Percentiles rank a stretch among this genome's conserved stretches.
These are phyloP conservation scores for Proterorhinus semilunaris DNA, from an alignment of 2,113 vertebrate species.

Conservation along the genomic window DNA sequence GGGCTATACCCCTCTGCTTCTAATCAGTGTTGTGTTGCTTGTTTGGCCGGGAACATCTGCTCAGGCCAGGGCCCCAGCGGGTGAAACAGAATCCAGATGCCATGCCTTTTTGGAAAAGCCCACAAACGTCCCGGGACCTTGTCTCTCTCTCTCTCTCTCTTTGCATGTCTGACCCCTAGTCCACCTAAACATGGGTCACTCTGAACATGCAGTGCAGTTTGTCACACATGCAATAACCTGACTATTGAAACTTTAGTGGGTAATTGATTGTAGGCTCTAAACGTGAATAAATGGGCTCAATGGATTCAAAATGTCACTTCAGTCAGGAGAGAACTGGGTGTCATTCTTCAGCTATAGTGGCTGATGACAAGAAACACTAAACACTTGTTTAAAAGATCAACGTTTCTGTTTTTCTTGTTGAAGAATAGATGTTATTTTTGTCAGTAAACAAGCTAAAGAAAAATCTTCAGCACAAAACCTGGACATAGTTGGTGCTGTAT, in stretches of 20 bases:
- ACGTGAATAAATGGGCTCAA: background rate
- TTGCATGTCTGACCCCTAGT: conserved; percentile 27
- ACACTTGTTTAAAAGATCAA: too few species aligned
- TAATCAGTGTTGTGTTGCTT: conserved; percentile 65
- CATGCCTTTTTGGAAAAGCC: conserved; percentile 58
- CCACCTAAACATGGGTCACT: conserved; percentile 15
- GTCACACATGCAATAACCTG: conserved; percentile 6
- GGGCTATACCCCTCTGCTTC: conserved; percentile 59
- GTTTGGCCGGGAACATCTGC: conserved; percentile 67
- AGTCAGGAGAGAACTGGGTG: background rate
- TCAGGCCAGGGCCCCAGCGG: conserved; percentile 44
- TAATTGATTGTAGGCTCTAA: background rate
- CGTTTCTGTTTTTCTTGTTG: too few species aligned
- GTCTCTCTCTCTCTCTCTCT: conserved; percentile 7
- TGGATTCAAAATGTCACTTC: background rate
- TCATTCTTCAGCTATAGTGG: background rate
- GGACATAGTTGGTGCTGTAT: too few species aligned
- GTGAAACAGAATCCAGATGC: conserved; percentile 72
- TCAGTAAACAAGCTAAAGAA: too few species aligned
- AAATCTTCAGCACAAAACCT: too few species aligned
- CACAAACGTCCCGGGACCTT: conserved; percentile 16
- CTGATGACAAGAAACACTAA: background rate
- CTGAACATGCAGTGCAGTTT: background rate
- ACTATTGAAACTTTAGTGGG: background rate
- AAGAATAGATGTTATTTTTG: too few species aligned